Evolutionary conservation across 2,888 invertebrate species (phyloP), one percentile per base, ranked within the genome.

Genomic region (Luperina testacea): DNA sequence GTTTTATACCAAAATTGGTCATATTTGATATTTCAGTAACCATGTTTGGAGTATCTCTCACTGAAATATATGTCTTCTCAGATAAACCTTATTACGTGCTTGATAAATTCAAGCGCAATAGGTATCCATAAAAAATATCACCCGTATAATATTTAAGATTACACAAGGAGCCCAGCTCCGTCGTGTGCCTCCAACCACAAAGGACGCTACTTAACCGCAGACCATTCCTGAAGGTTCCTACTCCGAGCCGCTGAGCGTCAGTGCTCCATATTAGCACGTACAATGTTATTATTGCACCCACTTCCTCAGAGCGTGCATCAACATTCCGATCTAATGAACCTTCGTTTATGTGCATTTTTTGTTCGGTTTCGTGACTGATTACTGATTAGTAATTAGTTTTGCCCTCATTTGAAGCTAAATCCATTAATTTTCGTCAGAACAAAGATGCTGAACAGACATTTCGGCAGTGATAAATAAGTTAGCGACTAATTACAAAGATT

Each of bases 281-380:
- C 76, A 85, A 78, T 80, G 82, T 76, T 84, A 82, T 67, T 72
- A 77, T 45, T 45, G 72, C 69, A 61, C 42, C 74, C 57, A 82
- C 75, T 86, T 84, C 86, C 86, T 77, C 77, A 13, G 81, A 68
- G 78, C 81, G 76, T 81, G 83, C 75, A 75, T 65, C 61, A 59
- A 73, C 80, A 85, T 85, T 85, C 84, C 85, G 72, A 85, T 85
- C 68, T 82, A 80, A 82, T 85, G 75, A 82, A 73, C 77, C 77
- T 85, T 75, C 80, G 48, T 73, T 69, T 64, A 70, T 64, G 64
- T 71, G n/a, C 77, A 27, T 71, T 79, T 84, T 71, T 81, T 81
- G 65, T 68, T 68, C 27, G 15, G 61, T 65, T 73, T 72, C 84
- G 57, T 74, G 64, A 75, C 77, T 38, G 72, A 72, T 38, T 64